Evolutionary conservation across 1,140 invertebrate species (phyloP), one percentile per base, ranked within the genome.

Genomic region (Pogonomyrmex barbatus): DNA sequence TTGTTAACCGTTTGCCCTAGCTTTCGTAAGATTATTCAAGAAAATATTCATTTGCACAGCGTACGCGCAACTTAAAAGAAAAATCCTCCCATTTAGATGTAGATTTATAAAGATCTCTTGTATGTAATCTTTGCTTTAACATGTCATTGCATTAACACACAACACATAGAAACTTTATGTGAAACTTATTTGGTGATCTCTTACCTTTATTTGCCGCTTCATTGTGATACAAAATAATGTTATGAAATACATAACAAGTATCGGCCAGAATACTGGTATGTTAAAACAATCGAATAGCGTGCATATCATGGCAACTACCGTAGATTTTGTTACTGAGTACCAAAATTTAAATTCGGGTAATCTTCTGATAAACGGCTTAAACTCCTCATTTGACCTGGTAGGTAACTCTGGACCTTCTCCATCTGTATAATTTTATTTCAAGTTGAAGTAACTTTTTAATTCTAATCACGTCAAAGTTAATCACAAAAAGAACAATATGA

Each of bases 301-400:
- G 95, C 98, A 99, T 88, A 97, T 95, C 91, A 99, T 96, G 45
- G 97, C 98, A 90, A 99, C 96, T 2, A 98, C 73, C n/a, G 99
- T 99, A 68, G 99, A 99, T 94, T 99, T 99, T 56, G 98, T 97
- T 67, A 99, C 98, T 90, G 98, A 99, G 92, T 99, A 97, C 99
- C 99, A 99, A 95, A 99, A 99, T 95, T 99, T 99, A 94, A 99
- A 99, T 96, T 99, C 99, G 47, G 99, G 99, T 93, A 99, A 96
- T 92, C 99, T 96, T 90, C 99, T 96, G 93, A 99, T 99, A 93
- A 99, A 99, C 63, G 99, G 99, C 91, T 98, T 96, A 94, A 99
- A 99, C 95, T 99, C 99, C 96, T 99, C 99, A 93, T 98, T 99
- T 42, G 97, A 97, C 94, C 97, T 97, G 24, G 98, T 99, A 45